Evolutionary conservation across 2,888 invertebrate species (phyloP).

Genomic region (Choristoneura rosaceana): DNA sequence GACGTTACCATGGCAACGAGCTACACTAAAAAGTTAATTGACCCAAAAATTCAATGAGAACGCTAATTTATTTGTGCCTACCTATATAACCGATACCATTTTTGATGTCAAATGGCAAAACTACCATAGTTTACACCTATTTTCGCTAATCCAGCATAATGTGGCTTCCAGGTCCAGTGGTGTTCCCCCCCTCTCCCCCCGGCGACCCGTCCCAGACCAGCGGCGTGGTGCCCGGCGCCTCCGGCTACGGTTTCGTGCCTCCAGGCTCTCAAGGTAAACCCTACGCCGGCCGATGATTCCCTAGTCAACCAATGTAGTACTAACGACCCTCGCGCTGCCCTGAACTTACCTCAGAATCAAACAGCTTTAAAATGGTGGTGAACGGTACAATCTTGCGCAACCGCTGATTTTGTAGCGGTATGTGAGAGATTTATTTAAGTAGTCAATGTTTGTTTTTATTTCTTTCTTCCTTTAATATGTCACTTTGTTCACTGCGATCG

Average conservation of each 20-base stretch:
- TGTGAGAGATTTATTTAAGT: conserved; percentile 24
- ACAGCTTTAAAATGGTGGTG: conserved; percentile 39
- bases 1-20: too few species aligned
- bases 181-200: conserved; percentile 90
- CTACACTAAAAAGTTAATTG: too few species aligned
- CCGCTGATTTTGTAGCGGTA: conserved; percentile 36
- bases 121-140: neutral
- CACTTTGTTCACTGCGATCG: neutral
- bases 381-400: conserved; percentile 23
- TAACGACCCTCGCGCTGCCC: conserved; percentile 51
- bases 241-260: conserved; percentile 94
- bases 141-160: neutral
- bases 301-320: conserved; percentile 75
- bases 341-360: conserved; percentile 40
- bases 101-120: too few species aligned
- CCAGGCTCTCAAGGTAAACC: conserved; percentile 88
- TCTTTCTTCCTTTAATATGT: neutral
- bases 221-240: conserved; percentile 93
- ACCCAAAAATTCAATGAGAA: too few species aligned
- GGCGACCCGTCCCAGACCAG: conserved; percentile 90
- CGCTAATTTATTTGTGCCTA: too few species aligned
- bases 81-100: too few species aligned
- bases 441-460: neutral
- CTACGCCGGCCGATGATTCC: conserved; percentile 70
- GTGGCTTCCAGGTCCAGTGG: conserved; percentile 89